These are phyloP conservation scores for Trichosurus vulpecula DNA, from an alignment of 2,797 vertebrate genomes.

Conservation along the genomic window DNA sequence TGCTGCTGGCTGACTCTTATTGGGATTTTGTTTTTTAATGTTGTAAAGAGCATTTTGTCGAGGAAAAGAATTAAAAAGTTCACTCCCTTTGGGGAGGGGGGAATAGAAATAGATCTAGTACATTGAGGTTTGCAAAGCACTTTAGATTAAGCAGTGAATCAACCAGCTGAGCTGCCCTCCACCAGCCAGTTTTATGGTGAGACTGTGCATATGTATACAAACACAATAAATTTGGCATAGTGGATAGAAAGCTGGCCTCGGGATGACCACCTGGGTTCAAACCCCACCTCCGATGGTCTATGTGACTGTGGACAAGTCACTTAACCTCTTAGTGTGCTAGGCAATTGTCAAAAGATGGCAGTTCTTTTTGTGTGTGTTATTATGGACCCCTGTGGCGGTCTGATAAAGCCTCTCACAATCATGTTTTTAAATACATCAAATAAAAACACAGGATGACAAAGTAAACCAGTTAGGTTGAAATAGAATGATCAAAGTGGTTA, in stretches of 20 bases:
- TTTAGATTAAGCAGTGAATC: background rate
- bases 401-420: background rate
- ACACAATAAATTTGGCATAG: background rate
- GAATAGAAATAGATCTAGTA: background rate
- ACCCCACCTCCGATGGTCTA: background rate
- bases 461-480: background rate
- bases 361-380: too few species aligned
- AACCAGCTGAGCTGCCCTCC: too few species aligned
- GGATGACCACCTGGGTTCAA: too few species aligned
- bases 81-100: constrained; percentile 26
- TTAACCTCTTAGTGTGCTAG: background rate
- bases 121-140: background rate
- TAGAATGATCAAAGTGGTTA: background rate
- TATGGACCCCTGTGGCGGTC: background rate
- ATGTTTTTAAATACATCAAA: background rate
- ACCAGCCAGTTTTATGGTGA: background rate
- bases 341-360: too few species aligned
- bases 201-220: too few species aligned
- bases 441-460: background rate
- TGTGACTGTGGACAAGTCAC: background rate
- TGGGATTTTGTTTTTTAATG: constrained; percentile 31
- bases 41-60: constrained; percentile 48
- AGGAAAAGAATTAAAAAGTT: constrained; percentile 57
- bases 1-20: background rate
- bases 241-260: background rate